These are phyloP conservation scores for Dascyllus trimaculatus DNA, from an alignment of 2,113 vertebrate species.

Conservation along the genomic window DNA sequence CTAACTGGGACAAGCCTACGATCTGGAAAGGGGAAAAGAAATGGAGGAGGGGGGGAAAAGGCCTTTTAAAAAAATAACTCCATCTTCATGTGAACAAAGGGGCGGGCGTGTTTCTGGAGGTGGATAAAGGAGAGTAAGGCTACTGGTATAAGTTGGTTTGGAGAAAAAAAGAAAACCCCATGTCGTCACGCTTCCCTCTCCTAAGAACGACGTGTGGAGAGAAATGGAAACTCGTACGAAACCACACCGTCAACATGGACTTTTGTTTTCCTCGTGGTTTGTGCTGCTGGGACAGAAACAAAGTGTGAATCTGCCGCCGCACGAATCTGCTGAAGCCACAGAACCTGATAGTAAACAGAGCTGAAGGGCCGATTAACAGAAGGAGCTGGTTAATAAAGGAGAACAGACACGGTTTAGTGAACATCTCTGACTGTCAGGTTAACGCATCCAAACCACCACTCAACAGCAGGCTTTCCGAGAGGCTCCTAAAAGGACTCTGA, in stretches of 20 bases:
- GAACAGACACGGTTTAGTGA: slow-evolving; percentile 5
- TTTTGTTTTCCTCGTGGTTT: slow-evolving; percentile 22
- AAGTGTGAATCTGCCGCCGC: slow-evolving; percentile 8
- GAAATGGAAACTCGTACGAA: slow-evolving; percentile 28
- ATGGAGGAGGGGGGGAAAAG: background rate
- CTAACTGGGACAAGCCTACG: slow-evolving; percentile 53
- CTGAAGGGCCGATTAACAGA: slow-evolving; percentile 6
- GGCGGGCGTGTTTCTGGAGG: slow-evolving; percentile 29
- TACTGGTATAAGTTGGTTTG: slow-evolving; percentile 62
- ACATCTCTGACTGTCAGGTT: slow-evolving; percentile 12
- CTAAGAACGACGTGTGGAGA: background rate
- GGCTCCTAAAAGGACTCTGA: slow-evolving; percentile 15
- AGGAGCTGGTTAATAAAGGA: slow-evolving; percentile 13
- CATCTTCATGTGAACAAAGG: slow-evolving; percentile 56
- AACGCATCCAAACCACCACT: background rate
- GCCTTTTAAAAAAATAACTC: slow-evolving; percentile 71
- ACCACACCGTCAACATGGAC: background rate
- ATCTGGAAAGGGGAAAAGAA: slow-evolving; percentile 32
- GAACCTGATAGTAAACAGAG: slow-evolving; percentile 13
- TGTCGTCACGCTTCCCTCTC: slow-evolving; percentile 9
- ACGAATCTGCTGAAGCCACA: slow-evolving; percentile 7
- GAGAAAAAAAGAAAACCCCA: background rate
- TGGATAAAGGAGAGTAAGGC: slow-evolving; percentile 68
- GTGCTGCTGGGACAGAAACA: slow-evolving; percentile 41
- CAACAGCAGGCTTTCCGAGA: slow-evolving; percentile 9